These are phyloP conservation scores for Trachelus iudaicus DNA, from an alignment of 2,888 invertebrate genomes.

Conservation along the genomic window DNA sequence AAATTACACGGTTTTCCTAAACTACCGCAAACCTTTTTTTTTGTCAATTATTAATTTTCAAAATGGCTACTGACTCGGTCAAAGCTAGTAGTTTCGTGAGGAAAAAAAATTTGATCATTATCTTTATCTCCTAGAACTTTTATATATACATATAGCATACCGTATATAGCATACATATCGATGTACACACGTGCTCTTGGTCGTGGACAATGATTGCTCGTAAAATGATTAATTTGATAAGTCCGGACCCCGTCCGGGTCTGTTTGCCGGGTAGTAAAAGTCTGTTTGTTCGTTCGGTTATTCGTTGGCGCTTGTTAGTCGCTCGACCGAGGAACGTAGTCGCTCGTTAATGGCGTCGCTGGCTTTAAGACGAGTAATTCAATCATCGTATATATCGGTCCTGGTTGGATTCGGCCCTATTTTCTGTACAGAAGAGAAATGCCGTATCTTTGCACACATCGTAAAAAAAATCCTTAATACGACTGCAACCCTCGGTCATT, in stretches of 20 bases:
- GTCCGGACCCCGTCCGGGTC: constrained; percentile 27
- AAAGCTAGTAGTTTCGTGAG: not conserved
- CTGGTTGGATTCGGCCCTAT: not conserved
- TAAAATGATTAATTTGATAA: constrained; percentile 52
- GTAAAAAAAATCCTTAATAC: constrained; percentile 32
- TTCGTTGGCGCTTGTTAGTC: constrained; percentile 24
- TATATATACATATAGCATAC: not conserved
- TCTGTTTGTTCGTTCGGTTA: constrained; percentile 37
- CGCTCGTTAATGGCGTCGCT: constrained; percentile 27
- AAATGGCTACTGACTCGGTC: not conserved
- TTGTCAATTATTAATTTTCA: not conserved
- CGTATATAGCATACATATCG: too few relatives aligned
- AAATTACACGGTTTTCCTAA: not conserved
- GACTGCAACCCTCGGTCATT: not conserved
- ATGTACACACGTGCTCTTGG: not conserved
- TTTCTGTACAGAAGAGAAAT: not conserved
- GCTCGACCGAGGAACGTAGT: constrained; percentile 18
- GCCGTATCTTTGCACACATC: constrained; percentile 29
- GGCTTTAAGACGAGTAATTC: constrained; percentile 48
- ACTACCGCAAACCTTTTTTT: not conserved
- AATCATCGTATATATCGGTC: constrained; percentile 31
- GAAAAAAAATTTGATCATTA: not conserved
- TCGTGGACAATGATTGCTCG: constrained; percentile 27
- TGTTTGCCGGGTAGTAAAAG: constrained; percentile 45
- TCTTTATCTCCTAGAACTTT: not conserved